These are phyloP conservation scores for Rapana venosa DNA, from an alignment of 2,888 invertebrate genomes.

Conservation along the genomic window DNA sequence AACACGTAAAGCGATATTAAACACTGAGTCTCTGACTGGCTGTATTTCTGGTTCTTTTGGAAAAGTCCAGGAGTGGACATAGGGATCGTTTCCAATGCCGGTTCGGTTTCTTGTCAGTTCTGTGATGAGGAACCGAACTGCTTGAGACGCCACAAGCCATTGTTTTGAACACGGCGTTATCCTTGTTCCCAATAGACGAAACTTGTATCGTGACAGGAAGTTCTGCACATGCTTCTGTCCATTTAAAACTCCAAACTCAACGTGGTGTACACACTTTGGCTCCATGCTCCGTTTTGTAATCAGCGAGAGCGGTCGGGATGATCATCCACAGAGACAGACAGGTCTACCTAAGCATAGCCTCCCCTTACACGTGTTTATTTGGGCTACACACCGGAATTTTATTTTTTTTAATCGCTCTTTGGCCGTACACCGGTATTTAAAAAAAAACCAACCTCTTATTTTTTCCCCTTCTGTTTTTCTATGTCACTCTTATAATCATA, in stretches of 20 bases:
- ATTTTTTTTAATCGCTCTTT: no score
- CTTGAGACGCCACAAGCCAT: slow-evolving; percentile 38
- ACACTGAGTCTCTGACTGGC: slow-evolving; percentile 46
- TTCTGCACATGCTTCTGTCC: slow-evolving; percentile 62
- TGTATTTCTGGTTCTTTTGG: neutral
- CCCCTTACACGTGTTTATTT: neutral
- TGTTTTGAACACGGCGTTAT: slow-evolving; percentile 37
- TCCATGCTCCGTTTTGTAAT: slow-evolving; percentile 52
- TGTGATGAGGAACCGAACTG: slow-evolving; percentile 37
- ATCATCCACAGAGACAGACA: no score
- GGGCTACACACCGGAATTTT: no score
- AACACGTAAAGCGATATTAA: slow-evolving; percentile 50
- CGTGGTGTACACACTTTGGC: slow-evolving; percentile 71
- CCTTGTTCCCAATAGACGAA: slow-evolving; percentile 63
- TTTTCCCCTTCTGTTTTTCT: no score
- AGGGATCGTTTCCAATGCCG: slow-evolving; percentile 25
- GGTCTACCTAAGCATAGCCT: neutral
- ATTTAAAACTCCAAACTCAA: slow-evolving; percentile 74
- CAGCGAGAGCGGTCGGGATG: neutral
- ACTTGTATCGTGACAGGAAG: slow-evolving; percentile 68
- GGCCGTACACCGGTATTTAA: no score
- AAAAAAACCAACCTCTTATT: no score
- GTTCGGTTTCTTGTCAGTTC: neutral
- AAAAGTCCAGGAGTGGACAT: slow-evolving; percentile 17
- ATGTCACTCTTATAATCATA: no score